Evolutionary conservation across 2,888 invertebrate genomes (phyloP), one percentile per base, ranked within the genome.

Genomic region (Plusia festucae): DNA sequence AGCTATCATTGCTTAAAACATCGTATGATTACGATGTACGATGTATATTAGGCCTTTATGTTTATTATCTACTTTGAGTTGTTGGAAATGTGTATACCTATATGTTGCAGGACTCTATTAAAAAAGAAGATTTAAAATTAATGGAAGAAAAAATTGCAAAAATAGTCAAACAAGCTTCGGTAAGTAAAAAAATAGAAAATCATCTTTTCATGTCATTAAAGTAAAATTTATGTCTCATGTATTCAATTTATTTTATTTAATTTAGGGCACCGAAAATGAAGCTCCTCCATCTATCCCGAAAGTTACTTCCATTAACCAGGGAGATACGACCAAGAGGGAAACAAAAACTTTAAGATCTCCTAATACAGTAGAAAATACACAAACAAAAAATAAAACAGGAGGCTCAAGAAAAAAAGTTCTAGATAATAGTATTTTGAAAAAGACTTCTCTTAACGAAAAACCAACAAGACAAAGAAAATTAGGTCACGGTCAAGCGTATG

Each of bases 91-190:
- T 55, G 9, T 53, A 27, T 65, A n/a, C n/a, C n/a, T n/a, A 55
- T 54, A 13, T 73, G 64, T 81, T 77, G 46, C 65, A 91, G 93
- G 90, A 87, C 15, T 82, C 85, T 5, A 82, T 91, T 5, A 92
- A 90, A 72, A 92, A 89, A 79, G 85, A 88, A 80, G 90, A 92
- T 69, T 82, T 92, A 15, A 88, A 85, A 70, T 40, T 76, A 15
- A 91, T 91, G 87, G 91, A 92, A 80, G 81, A 91, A n/a, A 91
- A 91, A 53, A 85, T 92, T 27, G 81, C 80, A 15, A 90, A 87
- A 79, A 81, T 90, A 13, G 80, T 92, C 30, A 82, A 86, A 73
- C 84, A 81, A 22, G 71, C 80, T 65, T 73, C 90, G 82, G 93
- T 94, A 70, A 88, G 90, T 78, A 49, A 11, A 49, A 20, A 4